Percentiles rank a stretch among this genome's conserved stretches.
phyloP scores from a whole-genome alignment of 35 echinoderm and acorn worm genomes.

The Ophiothrix spiculata region DNA sequence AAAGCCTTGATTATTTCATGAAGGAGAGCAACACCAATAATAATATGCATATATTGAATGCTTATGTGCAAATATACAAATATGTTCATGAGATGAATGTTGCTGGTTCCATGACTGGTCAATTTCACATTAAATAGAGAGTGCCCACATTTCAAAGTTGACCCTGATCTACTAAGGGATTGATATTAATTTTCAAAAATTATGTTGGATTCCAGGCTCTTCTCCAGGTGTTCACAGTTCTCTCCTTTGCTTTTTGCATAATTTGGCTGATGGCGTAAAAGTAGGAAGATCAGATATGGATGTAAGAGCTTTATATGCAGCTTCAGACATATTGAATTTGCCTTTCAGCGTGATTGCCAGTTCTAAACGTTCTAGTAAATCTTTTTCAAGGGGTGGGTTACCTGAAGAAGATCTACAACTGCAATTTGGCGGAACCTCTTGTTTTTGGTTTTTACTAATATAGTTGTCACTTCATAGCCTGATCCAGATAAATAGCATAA shows the following conservation, averaged over 20 bases:
- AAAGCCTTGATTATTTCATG: too few relatives aligned
- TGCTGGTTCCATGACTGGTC: too few relatives aligned
- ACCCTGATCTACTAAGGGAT: not conserved
- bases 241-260: constrained; percentile 11
- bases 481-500: not conserved
- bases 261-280: constrained; percentile 9
- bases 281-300: constrained; percentile 21
- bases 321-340: constrained; percentile 27
- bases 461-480: not conserved
- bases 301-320: constrained; percentile 9
- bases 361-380: not conserved
- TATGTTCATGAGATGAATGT: too few relatives aligned
- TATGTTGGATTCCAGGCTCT: constrained; percentile 1
- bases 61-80: too few relatives aligned
- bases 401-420: not conserved
- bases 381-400: not conserved
- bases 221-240: not conserved
- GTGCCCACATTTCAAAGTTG: not conserved
- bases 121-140: too few relatives aligned
- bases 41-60: too few relatives aligned
- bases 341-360: constrained; percentile 13
- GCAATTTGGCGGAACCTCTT: not conserved
- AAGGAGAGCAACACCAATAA: too few relatives aligned
- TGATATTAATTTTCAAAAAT: constrained; percentile 5
- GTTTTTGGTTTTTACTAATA: not conserved